These are phyloP conservation scores for Metallyticus violacea DNA, from an alignment of 2,888 invertebrate species.

Conservation along the genomic window DNA sequence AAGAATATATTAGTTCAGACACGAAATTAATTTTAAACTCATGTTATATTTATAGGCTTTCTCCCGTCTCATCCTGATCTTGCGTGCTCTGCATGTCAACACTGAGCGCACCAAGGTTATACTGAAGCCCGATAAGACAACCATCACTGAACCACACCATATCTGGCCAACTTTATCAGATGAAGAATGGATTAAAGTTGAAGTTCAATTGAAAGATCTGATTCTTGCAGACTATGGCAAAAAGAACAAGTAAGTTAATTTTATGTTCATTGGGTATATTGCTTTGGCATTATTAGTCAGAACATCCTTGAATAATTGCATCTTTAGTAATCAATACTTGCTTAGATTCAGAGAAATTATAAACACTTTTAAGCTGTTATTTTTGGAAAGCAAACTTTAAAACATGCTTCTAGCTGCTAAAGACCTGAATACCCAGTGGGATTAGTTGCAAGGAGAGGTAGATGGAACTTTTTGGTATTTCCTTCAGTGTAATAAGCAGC, in stretches of 20 bases:
- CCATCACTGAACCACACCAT: constrained; percentile 98
- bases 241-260: constrained; percentile 83
- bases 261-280: not conserved
- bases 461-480: too few relatives aligned
- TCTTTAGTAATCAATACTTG: not conserved
- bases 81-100: constrained; percentile 96
- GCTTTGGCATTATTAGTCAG: too few relatives aligned
- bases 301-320: too few relatives aligned
- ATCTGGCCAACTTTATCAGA: constrained; percentile 98
- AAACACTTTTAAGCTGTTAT: too few relatives aligned
- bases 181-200: constrained; percentile 99
- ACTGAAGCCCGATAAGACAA: constrained; percentile 97
- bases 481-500: too few relatives aligned
- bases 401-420: too few relatives aligned
- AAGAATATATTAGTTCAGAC: too few relatives aligned
- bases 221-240: constrained; percentile 99
- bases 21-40: too few relatives aligned
- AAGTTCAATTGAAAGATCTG: constrained; percentile 96
- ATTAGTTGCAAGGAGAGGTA: too few relatives aligned
- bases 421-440: too few relatives aligned
- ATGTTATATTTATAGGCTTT: constrained; percentile 80
- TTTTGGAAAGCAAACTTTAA: too few relatives aligned
- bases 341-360: not conserved
- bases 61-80: constrained; percentile 92
- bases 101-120: constrained; percentile 98